Base-by-base conservation (phyloP, 2,113 vertebrate species). In the Mus pahari region DNA sequence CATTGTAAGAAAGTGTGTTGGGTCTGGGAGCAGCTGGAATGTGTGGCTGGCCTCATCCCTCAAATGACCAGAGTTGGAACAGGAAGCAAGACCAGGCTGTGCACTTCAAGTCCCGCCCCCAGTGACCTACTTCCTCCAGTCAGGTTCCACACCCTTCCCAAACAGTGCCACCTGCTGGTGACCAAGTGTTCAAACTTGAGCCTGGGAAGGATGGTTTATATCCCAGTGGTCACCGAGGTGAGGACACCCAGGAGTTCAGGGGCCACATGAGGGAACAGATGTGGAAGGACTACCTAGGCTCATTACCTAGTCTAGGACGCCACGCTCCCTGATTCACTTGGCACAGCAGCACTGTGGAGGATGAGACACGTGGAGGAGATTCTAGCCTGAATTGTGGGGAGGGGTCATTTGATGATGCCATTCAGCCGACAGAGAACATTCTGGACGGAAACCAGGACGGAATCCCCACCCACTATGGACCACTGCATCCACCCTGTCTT, bases 161-260 rank as follows among this genome's bases (percentile, higher is more conserved):
- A 58, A 89, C n/a, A 58, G n/a, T 19, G 22, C 50, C 33, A 55
- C 22, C 48, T 13, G 22, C 83, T 55, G 66, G 13, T 66, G 42
- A 86, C 86, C n/a, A 74, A 28, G 36, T 71, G 4, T 88, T 55
- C 66, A 16, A 50, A 73, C 50, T 28, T 0, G 4, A 74, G 14
- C 33, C 33, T 71, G 12, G 17, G 45, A 36, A 50, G 33, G 48
- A 55, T n/a, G 48, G 19, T 71, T 71, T n/a, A 55, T 22, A n/a
- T n/a, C 13, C 3, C 22, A 28, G 11, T 7, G 20, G 9, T 77
- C 42, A 1, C 12, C 36, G 0, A 8, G 4, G n/a, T 22, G 13
- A 28, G 33, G 26, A n/a, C 20, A 13, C 26, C 31, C n/a, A 26
- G 78, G 70, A 62, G 39, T 58, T 78, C 55, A 28, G 78, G n/a